These are phyloP conservation scores for Kryphioiulus occultus DNA, from an alignment of 2,888 invertebrate genomes.

Conservation along the genomic window DNA sequence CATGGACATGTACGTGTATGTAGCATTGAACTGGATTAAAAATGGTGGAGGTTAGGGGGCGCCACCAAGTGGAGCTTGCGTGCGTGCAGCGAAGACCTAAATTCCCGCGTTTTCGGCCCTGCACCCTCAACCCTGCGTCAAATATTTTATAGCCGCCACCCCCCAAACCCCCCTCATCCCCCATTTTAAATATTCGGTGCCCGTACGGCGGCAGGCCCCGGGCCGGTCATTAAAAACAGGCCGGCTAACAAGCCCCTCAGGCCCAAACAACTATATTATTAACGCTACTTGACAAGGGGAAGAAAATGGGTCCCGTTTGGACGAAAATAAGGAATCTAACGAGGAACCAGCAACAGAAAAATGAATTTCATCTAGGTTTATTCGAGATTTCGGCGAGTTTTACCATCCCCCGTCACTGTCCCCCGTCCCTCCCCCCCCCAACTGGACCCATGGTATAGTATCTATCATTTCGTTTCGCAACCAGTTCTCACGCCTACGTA, in stretches of 20 bases:
- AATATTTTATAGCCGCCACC: slow-evolving; percentile 2
- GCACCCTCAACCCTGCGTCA: background rate
- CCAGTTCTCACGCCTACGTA: too few relatives aligned
- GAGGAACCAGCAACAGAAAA: background rate
- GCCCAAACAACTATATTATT: slow-evolving; percentile 48
- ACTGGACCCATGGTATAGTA: too few relatives aligned
- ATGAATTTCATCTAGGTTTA: background rate
- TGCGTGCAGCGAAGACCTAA: slow-evolving; percentile 1
- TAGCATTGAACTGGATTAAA: slow-evolving; percentile 9
- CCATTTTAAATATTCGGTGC: slow-evolving; percentile 44
- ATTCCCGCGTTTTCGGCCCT: slow-evolving; percentile 27
- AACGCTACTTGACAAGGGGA: slow-evolving; percentile 48
- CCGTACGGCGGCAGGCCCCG: slow-evolving; percentile 47
- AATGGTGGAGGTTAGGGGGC: slow-evolving; percentile 24
- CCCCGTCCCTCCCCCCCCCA: too few relatives aligned
- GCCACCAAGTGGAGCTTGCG: slow-evolving; percentile 28
- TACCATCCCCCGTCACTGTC: too few relatives aligned
- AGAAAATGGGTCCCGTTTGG: slow-evolving; percentile 29
- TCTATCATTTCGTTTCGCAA: too few relatives aligned
- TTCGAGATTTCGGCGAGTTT: too few relatives aligned
- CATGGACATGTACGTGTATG: too few relatives aligned
- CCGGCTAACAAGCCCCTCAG: slow-evolving; percentile 47
- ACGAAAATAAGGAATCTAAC: background rate
- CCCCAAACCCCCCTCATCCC: background rate
- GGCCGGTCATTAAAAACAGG: slow-evolving; percentile 47